A percentile compares a stretch with the other conserved stretches of the same genome.
These are phyloP conservation scores for Pempheris klunzingeri DNA, from an alignment of 2,797 vertebrate species.

Conservation along the genomic window DNA sequence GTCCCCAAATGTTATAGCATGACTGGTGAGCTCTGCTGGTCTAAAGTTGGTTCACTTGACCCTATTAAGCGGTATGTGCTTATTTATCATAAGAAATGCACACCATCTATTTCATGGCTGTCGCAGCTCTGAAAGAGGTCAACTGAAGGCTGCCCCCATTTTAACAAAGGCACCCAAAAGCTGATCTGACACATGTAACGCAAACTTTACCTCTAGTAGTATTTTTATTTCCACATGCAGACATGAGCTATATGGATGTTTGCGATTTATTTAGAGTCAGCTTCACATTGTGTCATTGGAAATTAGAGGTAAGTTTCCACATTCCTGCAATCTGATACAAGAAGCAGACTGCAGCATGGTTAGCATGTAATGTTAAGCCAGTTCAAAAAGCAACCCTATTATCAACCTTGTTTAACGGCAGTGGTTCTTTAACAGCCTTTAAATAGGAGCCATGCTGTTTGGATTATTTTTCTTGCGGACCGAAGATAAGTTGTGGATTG, in stretches of 20 bases:
- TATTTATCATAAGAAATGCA: slow-evolving; percentile 19
- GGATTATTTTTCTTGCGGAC: slow-evolving; percentile 30
- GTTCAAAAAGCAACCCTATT: slow-evolving; percentile 62
- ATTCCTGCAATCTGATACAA: slow-evolving; percentile 54
- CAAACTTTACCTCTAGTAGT: background rate
- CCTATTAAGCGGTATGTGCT: slow-evolving; percentile 18
- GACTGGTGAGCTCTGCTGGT: background rate
- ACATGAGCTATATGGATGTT: slow-evolving; percentile 25
- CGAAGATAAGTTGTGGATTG: slow-evolving; percentile 28
- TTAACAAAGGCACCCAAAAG: background rate
- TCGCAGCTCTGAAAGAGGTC: slow-evolving; percentile 30
- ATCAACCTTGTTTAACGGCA: slow-evolving; percentile 52
- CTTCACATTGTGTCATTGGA: slow-evolving; percentile 53
- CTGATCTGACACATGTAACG: slow-evolving; percentile 20
- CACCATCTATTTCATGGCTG: slow-evolving; percentile 18
- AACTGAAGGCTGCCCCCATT: slow-evolving; percentile 11
- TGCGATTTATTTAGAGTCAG: slow-evolving; percentile 15
- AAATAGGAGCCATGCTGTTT: slow-evolving; percentile 38
- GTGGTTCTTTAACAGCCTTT: slow-evolving; percentile 42
- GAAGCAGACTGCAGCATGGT: slow-evolving; percentile 55
- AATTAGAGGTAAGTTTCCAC: slow-evolving; percentile 60
- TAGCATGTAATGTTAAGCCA: slow-evolving; percentile 47
- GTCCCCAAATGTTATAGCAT: slow-evolving; percentile 37
- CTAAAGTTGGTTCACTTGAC: slow-evolving; percentile 26
- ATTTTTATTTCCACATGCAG: slow-evolving; percentile 11